Conservation (phyloP, 64 coral and sea anemone genomes). For the Porites lutea region DNA sequence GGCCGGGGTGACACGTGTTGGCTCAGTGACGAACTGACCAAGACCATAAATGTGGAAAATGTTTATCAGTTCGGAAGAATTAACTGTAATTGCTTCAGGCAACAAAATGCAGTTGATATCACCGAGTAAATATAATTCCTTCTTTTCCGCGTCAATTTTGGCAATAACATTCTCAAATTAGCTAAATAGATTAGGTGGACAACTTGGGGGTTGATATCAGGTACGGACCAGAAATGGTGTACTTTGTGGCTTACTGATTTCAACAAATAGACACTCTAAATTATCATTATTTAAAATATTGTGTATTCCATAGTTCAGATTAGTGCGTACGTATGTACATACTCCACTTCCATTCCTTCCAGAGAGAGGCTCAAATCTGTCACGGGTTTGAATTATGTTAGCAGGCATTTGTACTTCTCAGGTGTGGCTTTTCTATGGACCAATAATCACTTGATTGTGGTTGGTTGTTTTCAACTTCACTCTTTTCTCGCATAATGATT, state of each 20-base stretch:
- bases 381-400: neutral
- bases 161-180: neutral
- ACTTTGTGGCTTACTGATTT: neutral
- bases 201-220: slow-evolving; percentile 3
- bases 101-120: too few species aligned
- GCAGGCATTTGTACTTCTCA: neutral
- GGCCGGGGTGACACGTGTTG: neutral
- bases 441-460: neutral
- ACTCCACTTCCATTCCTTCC: slow-evolving; percentile 6
- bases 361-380: neutral
- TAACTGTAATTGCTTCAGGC: too few species aligned
- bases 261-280: neutral
- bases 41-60: too few species aligned
- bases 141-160: too few species aligned
- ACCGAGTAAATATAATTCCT: too few species aligned
- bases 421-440: neutral
- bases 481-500: slow-evolving; percentile 2
- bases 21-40: too few species aligned
- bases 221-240: slow-evolving; percentile 17
- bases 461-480: slow-evolving; percentile 24
- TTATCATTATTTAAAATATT: neutral
- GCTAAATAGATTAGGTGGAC: neutral
- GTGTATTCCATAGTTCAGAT: slow-evolving; percentile 12
- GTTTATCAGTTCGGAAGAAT: too few species aligned
- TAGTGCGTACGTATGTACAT: neutral